Evolutionary conservation across 2,113 vertebrate genomes (phyloP), one percentile per base, ranked within the genome.

Genomic region (Otolemur garnettii): DNA sequence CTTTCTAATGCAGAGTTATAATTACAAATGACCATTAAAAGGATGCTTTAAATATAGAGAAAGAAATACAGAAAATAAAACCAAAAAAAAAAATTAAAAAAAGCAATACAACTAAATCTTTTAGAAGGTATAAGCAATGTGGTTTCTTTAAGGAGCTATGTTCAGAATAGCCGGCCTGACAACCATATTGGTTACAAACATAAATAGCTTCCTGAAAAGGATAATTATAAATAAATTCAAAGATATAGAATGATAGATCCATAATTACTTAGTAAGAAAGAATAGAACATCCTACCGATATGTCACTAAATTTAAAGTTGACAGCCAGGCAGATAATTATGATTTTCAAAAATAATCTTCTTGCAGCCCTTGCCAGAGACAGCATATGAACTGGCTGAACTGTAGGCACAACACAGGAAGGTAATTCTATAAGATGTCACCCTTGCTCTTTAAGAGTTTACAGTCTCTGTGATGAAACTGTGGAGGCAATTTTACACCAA

Each of bases 161-260:
- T 85, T 93, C 68, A 81, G 57, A 95, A 83, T 7, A 53, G 21
- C n/a, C 92, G 80, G 18, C 42, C 74, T 80, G 33, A 93, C 83
- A 24, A 91, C 71, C 45, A 53, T 93, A n/a, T 91, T 94, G 33
- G 50, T 83, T 91, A 80, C 42, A 96, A 95, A 91, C 87, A 96
- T 69, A 96, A 97, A 95, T 30, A 94, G 55, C 24, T 74, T 45
- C 85, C 50, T 86, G 38, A 55, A 94, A 92, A 57, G 19, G 74
- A 77, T 77, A 96, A 85, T 14, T 94, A 83, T 81, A 96, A 85
- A 18, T 95, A 83, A 87, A 66, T 89, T 79, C 74, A 89, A 50
- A 90, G 55, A 87, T 88, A 87, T 53, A 91, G 72, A 88, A 95
- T 78, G 69, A 90, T 84, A 90, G 42, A 82, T 71, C 35, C 42